Evolutionary conservation across 2,113 vertebrate species (phyloP).

Genomic region (Muntiacus muntjak): DNA sequence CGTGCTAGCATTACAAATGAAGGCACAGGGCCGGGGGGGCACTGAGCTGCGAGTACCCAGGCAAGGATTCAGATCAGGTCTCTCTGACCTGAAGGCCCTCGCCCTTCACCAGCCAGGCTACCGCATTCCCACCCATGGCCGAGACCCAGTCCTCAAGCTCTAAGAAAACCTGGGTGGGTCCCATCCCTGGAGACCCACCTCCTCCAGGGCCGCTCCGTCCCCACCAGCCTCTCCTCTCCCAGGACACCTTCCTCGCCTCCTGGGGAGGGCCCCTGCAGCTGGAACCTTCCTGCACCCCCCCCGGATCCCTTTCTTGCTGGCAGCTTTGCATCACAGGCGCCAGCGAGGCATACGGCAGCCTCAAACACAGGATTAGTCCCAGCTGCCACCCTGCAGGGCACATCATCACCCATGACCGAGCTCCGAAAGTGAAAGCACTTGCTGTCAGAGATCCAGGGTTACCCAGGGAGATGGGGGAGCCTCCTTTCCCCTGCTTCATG

Average conservation of each 20-base stretch:
- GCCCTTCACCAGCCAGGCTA: neutral
- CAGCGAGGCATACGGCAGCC: neutral
- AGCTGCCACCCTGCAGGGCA: neutral
- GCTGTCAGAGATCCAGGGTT: slow-evolving; percentile 1
- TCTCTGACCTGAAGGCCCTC: neutral
- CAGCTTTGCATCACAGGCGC: neutral
- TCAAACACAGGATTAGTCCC: slow-evolving; percentile 14
- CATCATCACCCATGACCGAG: neutral
- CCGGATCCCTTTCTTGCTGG: neutral
- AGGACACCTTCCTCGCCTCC: neutral
- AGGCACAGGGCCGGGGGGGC: accelerated
- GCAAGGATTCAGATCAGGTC: neutral
- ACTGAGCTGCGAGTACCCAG: neutral
- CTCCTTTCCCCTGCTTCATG: neutral
- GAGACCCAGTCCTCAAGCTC: neutral
- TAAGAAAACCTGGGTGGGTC: neutral
- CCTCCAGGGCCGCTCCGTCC: neutral
- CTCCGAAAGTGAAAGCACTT: slow-evolving; percentile 25
- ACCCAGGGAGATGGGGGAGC: neutral
- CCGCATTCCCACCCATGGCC: neutral
- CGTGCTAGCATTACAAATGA: neutral
- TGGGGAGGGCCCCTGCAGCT: neutral
- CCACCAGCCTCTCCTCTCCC: neutral
- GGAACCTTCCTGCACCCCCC: neutral
- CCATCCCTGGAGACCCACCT: neutral